Evolutionary conservation across 2,113 vertebrate genomes (phyloP).

Genomic region (Hydrochoerus hydrochaeris): DNA sequence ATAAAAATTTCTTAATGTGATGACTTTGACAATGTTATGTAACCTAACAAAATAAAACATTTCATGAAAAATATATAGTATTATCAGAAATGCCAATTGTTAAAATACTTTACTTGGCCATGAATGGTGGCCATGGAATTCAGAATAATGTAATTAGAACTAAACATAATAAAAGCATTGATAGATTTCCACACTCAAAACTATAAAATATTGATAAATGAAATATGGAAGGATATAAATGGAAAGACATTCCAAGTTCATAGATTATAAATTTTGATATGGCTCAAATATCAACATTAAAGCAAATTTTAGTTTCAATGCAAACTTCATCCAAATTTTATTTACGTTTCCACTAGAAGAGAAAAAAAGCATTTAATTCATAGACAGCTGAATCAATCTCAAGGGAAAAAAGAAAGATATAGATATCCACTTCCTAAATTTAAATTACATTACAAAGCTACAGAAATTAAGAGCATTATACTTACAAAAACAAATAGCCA

Average conservation of each 20-base stretch:
- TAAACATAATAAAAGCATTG: background rate
- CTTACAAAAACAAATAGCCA: background rate
- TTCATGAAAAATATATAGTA: background rate
- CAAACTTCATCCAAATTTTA: background rate
- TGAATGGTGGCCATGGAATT: too few species aligned
- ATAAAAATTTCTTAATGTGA: background rate
- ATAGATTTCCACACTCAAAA: background rate
- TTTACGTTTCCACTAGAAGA: background rate
- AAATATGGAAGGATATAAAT: background rate
- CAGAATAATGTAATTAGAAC: background rate
- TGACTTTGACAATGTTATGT: background rate
- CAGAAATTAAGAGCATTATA: background rate
- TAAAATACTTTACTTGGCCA: background rate
- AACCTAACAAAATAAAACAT: background rate
- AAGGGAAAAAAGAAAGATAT: background rate
- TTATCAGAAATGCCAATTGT: background rate
- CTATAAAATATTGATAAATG: background rate
- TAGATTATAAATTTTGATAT: background rate
- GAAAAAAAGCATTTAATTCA: background rate
- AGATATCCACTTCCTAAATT: background rate
- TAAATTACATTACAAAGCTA: background rate
- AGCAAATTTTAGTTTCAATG: background rate
- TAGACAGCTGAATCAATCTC: background rate
- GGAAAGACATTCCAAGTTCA: background rate
- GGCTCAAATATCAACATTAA: background rate